These are phyloP conservation scores for Microplitis mediator DNA, from an alignment of 1,140 invertebrate genomes.

Conservation along the genomic window DNA sequence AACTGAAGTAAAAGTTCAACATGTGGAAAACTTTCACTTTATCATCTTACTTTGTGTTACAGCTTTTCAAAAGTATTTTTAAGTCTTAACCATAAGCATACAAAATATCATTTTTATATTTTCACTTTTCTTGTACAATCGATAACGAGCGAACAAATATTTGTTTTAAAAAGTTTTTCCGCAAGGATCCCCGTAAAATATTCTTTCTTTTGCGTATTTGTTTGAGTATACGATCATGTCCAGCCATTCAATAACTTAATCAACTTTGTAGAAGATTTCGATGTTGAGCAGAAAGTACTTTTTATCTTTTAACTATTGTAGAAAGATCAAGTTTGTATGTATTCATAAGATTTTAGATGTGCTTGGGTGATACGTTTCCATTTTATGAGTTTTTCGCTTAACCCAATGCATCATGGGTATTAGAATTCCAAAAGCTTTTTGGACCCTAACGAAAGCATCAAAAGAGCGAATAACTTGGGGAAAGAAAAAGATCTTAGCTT, in stretches of 20 bases:
- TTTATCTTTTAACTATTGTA: slow-evolving; percentile 9
- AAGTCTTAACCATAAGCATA: not conserved
- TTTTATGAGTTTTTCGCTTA: slow-evolving; percentile 24
- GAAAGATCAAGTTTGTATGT: not conserved
- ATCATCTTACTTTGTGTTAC: not conserved
- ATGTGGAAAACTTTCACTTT: not conserved
- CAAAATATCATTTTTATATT: slow-evolving; percentile 13
- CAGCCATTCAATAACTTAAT: slow-evolving; percentile 25
- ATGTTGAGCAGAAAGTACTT: slow-evolving; percentile 12
- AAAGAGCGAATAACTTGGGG: slow-evolving; percentile 24
- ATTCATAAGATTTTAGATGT: not conserved
- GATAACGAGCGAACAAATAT: slow-evolving; percentile 3
- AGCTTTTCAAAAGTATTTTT: not conserved
- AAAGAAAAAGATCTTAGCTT: not conserved
- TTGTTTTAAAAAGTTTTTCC: slow-evolving; percentile 12
- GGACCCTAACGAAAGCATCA: slow-evolving; percentile 25
- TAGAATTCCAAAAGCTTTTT: slow-evolving; percentile 15
- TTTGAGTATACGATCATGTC: not conserved
- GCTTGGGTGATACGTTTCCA: slow-evolving; percentile 10
- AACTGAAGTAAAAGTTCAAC: not conserved
- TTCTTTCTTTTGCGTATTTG: not conserved
- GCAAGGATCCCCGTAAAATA: not conserved
- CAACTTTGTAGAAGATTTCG: not conserved
- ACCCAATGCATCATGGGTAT: slow-evolving; percentile 28
- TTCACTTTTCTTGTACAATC: not conserved